phyloP scores from a whole-genome alignment of 2,888 invertebrate genomes.

The Alentia gelatinosa region DNA sequence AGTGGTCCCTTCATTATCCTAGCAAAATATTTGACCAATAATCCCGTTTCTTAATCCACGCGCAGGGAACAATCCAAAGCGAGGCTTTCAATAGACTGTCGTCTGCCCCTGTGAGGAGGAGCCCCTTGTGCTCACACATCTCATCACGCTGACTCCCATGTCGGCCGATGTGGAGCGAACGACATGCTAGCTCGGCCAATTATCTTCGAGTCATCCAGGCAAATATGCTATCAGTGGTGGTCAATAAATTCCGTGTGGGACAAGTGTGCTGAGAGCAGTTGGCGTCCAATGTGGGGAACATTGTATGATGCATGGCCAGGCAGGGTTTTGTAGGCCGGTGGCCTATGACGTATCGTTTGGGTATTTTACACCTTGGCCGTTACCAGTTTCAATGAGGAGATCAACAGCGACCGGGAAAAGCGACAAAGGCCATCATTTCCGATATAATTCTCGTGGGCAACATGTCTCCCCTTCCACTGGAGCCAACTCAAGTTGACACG shows the following conservation, averaged over 20 bases:
- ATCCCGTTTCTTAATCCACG: not conserved
- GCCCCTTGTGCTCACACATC: not conserved
- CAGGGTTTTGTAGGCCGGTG: not conserved
- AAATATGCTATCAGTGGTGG: constrained; percentile 10
- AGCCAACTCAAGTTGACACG: not conserved
- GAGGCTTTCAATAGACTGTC: not conserved
- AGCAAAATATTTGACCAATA: not conserved
- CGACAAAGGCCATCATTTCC: not conserved
- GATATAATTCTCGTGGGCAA: not conserved
- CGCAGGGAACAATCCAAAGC: not conserved
- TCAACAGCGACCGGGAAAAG: not conserved
- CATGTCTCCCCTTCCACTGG: not conserved
- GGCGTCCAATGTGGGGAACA: not conserved
- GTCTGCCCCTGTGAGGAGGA: not conserved
- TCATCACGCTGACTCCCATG: not conserved
- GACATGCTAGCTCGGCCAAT: not conserved
- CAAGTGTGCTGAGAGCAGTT: not conserved
- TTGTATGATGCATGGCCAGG: not conserved
- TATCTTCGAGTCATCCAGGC: constrained; percentile 8
- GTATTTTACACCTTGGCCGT: not conserved
- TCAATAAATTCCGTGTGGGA: constrained; percentile 13
- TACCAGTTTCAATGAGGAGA: not conserved
- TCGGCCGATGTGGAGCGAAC: not conserved
- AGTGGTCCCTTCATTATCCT: not conserved
- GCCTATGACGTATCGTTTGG: not conserved